Evolutionary conservation across 2,113 vertebrate species (phyloP), one percentile per base, ranked within the genome.

Genomic region (Phylloscopus whistleri): DNA sequence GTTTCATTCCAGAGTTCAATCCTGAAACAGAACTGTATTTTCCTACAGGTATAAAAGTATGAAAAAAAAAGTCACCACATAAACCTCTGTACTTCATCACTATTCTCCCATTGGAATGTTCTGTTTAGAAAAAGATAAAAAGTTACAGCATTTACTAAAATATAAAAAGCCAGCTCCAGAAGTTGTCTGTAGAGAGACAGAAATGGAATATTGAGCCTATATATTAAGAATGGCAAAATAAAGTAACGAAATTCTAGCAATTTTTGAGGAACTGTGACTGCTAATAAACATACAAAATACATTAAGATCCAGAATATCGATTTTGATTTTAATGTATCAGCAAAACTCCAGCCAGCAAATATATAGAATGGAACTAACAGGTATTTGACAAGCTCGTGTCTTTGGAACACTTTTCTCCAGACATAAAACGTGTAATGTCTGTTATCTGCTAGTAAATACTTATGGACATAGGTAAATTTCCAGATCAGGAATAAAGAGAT

Each of bases 161-260:
- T 58, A 96, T 99, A 99, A 76, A 99, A 97, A 43, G 96, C 60
- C n/a, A 99, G 73, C 96, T 99, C 99, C 52, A 98, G 87, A 31
- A 98, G 35, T 10, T 99, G 98, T 90, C 98, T 98, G 59, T 96
- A 96, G 12, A 98, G 74, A 31, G 99, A 97, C 2, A 98, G 97
- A 55, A 99, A 95, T 2, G 99, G 98, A 96, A 99, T 97, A 97
- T 99, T 99, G 41, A 99, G 95, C 35, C 99, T 98, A 91, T 99
- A 99, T 93, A 99, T 98, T 94, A 99, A 93, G 90, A 99, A 99
- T 1, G 99, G 99, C 64, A 99, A 89, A 91, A 99, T 99, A 90
- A 99, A 99, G 94, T 99, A 99, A 93, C 99, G 98, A 72, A 99
- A 99, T 96, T 99, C 99, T 67, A 99, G 94, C n/a, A 99, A 97